Percentiles rank a stretch among this genome's conserved stretches.
Conservation (phyloP, 2,888 invertebrate species). For the Rotaria macrura region DNA sequence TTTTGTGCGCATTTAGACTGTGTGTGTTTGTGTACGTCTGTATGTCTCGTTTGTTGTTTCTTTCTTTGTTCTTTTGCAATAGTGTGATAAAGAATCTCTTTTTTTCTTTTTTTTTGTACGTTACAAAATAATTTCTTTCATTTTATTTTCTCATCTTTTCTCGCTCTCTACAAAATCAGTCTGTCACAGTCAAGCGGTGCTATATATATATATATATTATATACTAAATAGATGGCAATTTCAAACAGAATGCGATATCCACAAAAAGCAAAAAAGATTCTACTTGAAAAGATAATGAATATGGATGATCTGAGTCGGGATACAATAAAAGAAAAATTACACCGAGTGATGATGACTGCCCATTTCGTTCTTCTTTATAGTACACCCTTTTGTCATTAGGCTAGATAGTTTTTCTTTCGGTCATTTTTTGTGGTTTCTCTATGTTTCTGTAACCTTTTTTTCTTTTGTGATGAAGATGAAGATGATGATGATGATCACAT, state of each 20-base stretch:
- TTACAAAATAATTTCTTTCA: neutral
- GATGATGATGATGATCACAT: neutral
- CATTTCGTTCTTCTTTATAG: neutral
- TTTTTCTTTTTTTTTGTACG: neutral
- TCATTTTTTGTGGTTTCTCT: neutral
- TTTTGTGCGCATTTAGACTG: neutral
- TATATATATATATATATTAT: neutral
- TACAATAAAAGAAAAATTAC: neutral
- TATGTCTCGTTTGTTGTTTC: too few species aligned
- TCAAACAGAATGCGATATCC: neutral
- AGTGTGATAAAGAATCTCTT: neutral
- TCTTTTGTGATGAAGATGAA: constrained; percentile 4
- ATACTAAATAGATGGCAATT: neutral
- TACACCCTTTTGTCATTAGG: neutral
- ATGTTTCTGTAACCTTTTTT: neutral
- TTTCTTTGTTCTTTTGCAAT: neutral
- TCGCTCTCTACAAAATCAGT: neutral
- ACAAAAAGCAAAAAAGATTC: neutral
- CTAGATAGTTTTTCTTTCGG: neutral
- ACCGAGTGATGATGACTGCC: neutral
- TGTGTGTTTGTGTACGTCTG: neutral
- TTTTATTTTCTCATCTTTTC: neutral
- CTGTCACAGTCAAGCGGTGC: constrained; percentile 3
- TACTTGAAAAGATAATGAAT: neutral
- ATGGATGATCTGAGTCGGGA: neutral